phyloP scores from a whole-genome alignment of 2,888 invertebrate species.

The Helobdella robusta region DNA sequence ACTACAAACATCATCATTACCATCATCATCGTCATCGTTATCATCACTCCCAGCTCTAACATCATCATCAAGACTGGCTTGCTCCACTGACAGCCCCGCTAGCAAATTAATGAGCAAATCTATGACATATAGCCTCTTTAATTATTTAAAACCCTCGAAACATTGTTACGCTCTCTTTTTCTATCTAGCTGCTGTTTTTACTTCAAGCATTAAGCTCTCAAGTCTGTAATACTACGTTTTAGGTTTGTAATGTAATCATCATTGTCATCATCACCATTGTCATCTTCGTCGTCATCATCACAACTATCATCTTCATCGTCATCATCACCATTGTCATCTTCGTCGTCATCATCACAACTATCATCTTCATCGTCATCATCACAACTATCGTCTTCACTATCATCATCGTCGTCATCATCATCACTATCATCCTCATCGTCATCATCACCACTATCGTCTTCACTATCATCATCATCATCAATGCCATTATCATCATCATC shows the following conservation, averaged over 20 bases:
- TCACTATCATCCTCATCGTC: background rate
- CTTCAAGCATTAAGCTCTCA: too few species aligned
- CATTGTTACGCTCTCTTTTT: too few species aligned
- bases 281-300: background rate
- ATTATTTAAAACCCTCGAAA: too few species aligned
- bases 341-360: background rate
- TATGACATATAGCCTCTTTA: too few species aligned
- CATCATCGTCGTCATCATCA: background rate
- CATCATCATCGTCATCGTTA: background rate
- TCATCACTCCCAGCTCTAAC: too few species aligned
- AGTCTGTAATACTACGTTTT: too few species aligned
- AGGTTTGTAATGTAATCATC: too few species aligned
- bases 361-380: background rate
- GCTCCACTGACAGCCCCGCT: too few species aligned
- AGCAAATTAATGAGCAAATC: too few species aligned
- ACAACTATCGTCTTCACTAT: background rate
- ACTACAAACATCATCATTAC: constrained; percentile 16
- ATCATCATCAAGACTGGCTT: too few species aligned
- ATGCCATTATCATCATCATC: background rate
- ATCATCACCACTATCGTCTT: background rate
- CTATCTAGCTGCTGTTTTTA: too few species aligned
- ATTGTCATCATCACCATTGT: constrained; percentile 16
- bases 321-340: background rate
- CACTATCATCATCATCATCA: background rate
- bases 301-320: background rate